A percentile compares a stretch with the other conserved stretches of the same genome.
These are phyloP conservation scores for Bombus turneri DNA, from an alignment of 1,140 invertebrate genomes.

Conservation along the genomic window DNA sequence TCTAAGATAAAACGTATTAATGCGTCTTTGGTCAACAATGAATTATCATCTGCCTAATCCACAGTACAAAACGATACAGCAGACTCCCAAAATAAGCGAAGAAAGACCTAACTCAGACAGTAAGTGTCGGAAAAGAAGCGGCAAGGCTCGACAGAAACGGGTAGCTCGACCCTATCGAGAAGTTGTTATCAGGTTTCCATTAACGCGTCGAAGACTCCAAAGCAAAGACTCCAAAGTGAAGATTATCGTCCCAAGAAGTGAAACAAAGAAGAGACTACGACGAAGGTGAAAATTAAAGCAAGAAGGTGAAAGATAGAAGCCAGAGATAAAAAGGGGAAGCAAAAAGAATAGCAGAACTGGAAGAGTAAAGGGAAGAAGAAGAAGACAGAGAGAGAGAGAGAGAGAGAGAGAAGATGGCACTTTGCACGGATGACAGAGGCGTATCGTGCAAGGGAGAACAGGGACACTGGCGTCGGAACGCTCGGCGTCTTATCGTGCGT, in stretches of 20 bases:
- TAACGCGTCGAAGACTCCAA: slow-evolving; percentile 66
- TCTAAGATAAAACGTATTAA: no score
- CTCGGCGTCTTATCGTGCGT: slow-evolving; percentile 77
- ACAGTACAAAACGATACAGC: no score
- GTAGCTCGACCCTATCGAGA: slow-evolving; percentile 20
- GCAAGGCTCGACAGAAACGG: slow-evolving; percentile 5
- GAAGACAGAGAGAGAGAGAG: slow-evolving; percentile 4
- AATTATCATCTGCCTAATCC: no score
- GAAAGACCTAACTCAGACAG: not conserved
- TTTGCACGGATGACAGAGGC: slow-evolving; percentile 66
- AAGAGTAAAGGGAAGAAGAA: not conserved
- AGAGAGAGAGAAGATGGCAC: slow-evolving; percentile 47
- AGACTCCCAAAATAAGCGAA: not conserved
- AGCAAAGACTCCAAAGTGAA: slow-evolving; percentile 48
- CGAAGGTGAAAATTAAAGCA: slow-evolving; percentile 21
- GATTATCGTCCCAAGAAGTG: slow-evolving; percentile 28
- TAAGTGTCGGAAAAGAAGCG: not conserved
- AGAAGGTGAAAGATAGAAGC: slow-evolving; percentile 20
- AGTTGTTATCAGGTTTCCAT: slow-evolving; percentile 78
- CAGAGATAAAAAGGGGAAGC: slow-evolving; percentile 3
- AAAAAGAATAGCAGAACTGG: not conserved
- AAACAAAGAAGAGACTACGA: not conserved
- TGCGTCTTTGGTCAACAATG: no score
- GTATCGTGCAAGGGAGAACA: slow-evolving; percentile 61
- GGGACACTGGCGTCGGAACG: slow-evolving; percentile 72